A percentile compares a stretch with the other conserved stretches of the same genome.
Conservation (phyloP, 2,113 vertebrate genomes). For the Dunckerocampus dactyliophorus region DNA sequence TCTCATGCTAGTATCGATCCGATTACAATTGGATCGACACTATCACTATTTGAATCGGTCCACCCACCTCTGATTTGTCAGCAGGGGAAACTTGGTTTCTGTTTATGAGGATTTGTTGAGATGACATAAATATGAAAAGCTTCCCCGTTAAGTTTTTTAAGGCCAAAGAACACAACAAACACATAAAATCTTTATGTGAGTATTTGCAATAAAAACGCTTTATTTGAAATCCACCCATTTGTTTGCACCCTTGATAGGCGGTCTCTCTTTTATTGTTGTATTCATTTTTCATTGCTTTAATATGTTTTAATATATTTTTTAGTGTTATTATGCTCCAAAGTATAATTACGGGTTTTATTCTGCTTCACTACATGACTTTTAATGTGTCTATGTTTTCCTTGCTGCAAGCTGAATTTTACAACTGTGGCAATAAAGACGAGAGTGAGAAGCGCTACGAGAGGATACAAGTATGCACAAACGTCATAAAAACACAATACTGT, state of each 20-base stretch:
- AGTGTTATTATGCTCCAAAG: constrained; percentile 1
- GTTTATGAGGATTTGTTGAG: background rate
- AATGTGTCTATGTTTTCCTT: background rate
- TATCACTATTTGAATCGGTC: too few relatives aligned
- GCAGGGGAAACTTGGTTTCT: background rate
- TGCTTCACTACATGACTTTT: constrained; percentile 23
- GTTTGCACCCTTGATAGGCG: background rate
- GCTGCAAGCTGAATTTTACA: constrained; percentile 17
- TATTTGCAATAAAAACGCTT: background rate
- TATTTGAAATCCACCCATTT: background rate
- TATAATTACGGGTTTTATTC: constrained; percentile 19
- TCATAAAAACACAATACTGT: background rate
- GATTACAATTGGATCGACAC: background rate
- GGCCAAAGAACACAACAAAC: background rate
- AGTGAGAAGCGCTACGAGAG: constrained; percentile 19
- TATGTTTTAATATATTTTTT: constrained; percentile 4
- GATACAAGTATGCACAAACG: background rate
- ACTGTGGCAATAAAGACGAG: constrained; percentile 28
- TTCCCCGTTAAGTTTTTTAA: too few relatives aligned
- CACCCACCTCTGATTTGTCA: too few relatives aligned
- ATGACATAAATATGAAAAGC: background rate
- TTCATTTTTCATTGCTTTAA: background rate
- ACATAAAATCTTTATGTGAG: background rate
- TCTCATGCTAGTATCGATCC: background rate
- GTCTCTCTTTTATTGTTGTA: background rate